phyloP scores from a whole-genome alignment of 2,113 vertebrate species.

The Cochlearius cochlearius region DNA sequence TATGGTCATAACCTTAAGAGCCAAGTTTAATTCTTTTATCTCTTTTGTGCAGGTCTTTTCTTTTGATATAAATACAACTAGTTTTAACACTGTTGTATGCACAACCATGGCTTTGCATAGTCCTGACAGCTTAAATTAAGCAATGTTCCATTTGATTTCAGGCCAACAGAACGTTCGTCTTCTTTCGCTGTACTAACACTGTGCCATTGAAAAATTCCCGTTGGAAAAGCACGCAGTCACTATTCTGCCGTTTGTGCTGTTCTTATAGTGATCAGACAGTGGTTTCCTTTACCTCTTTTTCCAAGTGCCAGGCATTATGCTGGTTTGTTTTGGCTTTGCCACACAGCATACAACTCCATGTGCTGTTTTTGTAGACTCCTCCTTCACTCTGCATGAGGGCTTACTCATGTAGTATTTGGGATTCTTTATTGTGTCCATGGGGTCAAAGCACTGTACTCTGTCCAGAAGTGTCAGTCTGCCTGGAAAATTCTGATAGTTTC shows the following conservation, averaged over 20 bases:
- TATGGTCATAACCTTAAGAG: neutral
- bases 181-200: neutral
- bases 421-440: neutral
- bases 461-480: conserved; percentile 25
- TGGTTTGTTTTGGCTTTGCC: conserved; percentile 41
- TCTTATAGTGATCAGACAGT: neutral
- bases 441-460: neutral
- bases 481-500: conserved; percentile 31
- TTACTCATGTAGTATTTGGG: conserved; percentile 6
- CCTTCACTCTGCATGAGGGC: neutral
- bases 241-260: neutral
- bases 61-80: neutral
- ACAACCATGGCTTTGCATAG: neutral
- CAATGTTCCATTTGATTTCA: neutral
- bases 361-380: conserved; percentile 14
- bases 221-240: neutral
- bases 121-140: neutral
- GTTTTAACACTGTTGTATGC: neutral
- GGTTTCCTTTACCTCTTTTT: neutral
- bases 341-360: neutral
- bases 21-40: neutral
- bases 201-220: neutral
- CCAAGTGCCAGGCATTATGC: neutral
- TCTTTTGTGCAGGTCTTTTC: neutral
- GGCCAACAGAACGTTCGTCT: neutral